Base-by-base conservation (phyloP, 2,888 invertebrate species). In the Dicyrtomina minuta region DNA sequence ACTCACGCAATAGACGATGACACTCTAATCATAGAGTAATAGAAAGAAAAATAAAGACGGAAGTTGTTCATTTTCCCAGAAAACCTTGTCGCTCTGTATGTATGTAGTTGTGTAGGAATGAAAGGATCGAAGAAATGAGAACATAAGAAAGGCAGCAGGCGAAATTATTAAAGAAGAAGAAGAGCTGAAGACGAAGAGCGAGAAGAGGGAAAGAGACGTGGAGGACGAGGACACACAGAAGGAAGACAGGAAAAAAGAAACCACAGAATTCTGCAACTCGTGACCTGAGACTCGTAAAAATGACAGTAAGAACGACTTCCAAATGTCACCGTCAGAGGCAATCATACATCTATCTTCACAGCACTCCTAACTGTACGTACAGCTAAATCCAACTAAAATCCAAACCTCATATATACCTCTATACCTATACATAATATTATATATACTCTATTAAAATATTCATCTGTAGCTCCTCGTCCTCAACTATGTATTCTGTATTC, bases 231-330 rank as follows among this genome's bases (percentile, higher is more conserved):
- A 56, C 33, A 56, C 33, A 41, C 43, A 59, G 10, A 53, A 55
- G 10, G 26, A 55, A 55, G 33, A 17, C 4, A 24, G 20, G 43
- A 27, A n/a, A 39, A 65, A 53, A 53, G 33, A 53, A 65, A 65
- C 65, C 65, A 65, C 65, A 65, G 65, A 66, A 68, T 51, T 68
- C 60, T 60, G 61, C 60, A 61, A 61, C 68, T 68, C 60, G 60
- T 71, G 71, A 71, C 71, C 71, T 62, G 39, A 55, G 64, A 56
- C 62, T 71, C 71, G 62, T 71, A 71, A 71, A 67, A 61, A 62
- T 68, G 71, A 68, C 62, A 69, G 64, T 64, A 64, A 22, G 56
- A 69, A 69, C 55, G 69, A 49, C 64, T 69, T 69, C 69, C 69
- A 69, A 69, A 69, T 69, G 69, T 64, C 69, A 69, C 62, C 61